Base-by-base conservation (phyloP, 2,797 vertebrate genomes). In the Channallabes apus region DNA sequence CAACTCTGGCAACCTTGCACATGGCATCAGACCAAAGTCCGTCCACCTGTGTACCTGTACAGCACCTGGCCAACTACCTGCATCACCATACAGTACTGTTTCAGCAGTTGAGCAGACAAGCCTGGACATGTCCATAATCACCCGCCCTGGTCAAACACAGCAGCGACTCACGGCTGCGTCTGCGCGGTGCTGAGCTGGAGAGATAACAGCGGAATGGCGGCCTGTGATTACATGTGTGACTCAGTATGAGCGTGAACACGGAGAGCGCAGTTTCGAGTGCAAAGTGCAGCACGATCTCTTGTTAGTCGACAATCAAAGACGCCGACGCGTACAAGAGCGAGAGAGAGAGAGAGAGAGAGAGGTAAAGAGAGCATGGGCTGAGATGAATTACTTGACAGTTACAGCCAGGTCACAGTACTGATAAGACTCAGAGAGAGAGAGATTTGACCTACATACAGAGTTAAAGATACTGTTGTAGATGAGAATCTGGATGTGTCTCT, bases 391-490 rank as follows among this genome's bases (percentile, higher is more conserved):
- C 82, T 54, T 80, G 69, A 82, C 73, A 83, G 75, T 35, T 83
- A 80, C 82, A 86, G 65, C 67, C 81, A 71, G 65, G 77, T 83
- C 56, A 72, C 81, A 56, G 46, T 24, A 75, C 76, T 75, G 82
- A 84, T 17, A 56, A 64, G 67, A 68, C 84, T 73, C 85, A 89
- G 90, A 61, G 68, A 46, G 80, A 82, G 15, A 24, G 64, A 73
- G 86, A 76, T 65, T 75, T 90, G 91, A 92, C 92, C 90, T 90
- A 92, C 89, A 91, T 92, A 83, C 84, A 88, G 89, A 90, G 88
- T 29, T 78, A 71, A 51, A 91, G 91, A 84, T 83, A 88, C 79
- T 84, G 81, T 38, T 56, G 4, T 90, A 89, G 92, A 92, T 89
- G 85, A 91, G 88, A 83, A 89, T 87, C 85, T 84, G 59, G 27